Evolutionary conservation across 2,888 invertebrate species (phyloP), one percentile per base, ranked within the genome.

Genomic region (Electrophaes corylata): DNA sequence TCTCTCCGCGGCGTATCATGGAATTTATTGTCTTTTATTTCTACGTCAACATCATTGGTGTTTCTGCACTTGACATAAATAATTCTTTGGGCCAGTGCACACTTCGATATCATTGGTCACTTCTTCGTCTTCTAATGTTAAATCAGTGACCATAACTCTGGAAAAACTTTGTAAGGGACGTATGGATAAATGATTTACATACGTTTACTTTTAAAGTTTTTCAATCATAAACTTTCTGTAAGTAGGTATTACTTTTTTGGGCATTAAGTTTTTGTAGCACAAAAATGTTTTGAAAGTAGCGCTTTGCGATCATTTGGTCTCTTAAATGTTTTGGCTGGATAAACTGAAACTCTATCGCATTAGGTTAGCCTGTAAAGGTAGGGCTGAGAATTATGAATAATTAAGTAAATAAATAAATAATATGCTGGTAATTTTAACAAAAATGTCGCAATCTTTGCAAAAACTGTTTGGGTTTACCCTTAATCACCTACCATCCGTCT

Each of bases 51-150:
- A 56, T 65, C 64, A n/a, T n/a, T n/a, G 60, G 57, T 48, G 43
- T 65, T 55, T 67, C 73, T 79, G 75, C 45, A 59, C 57, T 62
- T 72, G 75, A 78, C 73, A 59, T 62, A 66, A 67, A 70, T 69
- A 67, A 71, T 73, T 70, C 49, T 65, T 60, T 61, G 57, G 57
- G 53, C 57, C 61, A 67, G 69, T 63, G 67, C 52, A 57, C 60
- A 39, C 51, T 41, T 52, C 54, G 37, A 12, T 37, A 12, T 40
- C 23, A 18, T 48, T 4, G 2, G 14, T n/a, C 26, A 4, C 11
- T 23, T 41, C 12, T 19, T 41, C 8, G 11, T 20, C 5, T 11
- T 29, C 6, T 10, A 2, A 3, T 29, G 6, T 6, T 10, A 29
- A 4, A 29, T 29, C 26, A 29, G 6, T 29, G 26, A 29, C 10